Evolutionary conservation across 2,797 vertebrate species (phyloP), one percentile per base, ranked within the genome.

Genomic region (Vultur gryphus): DNA sequence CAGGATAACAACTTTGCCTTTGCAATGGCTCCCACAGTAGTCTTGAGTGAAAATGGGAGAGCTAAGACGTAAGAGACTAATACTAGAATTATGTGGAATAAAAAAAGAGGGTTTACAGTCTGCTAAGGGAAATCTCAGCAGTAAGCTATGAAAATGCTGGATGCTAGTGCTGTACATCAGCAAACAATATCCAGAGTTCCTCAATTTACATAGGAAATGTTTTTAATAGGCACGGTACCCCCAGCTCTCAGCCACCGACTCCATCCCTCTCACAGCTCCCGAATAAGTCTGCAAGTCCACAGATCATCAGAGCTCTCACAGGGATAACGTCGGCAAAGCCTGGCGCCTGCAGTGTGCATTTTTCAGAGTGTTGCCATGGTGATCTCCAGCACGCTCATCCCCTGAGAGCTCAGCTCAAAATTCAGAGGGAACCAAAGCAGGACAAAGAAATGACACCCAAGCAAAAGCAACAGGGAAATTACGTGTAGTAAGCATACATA

Each of bases 291-390:
- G 5, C 88, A 94, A 96, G 94, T 86, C 90, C 92, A 91, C 77
- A 93, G 95, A 96, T 93, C 87, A 96, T 93, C 82, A 86, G 82
- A 95, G 88, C 94, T 97, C 94, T 95, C 48, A 0, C 49, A 93
- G 93, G 96, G 94, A 96, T 89, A 96, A 90, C 23, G 15, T 86
- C 55, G 33, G 86, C 15, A 54, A 94, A 92, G 93, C 92, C 90
- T 92, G 88, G 89, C 5, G 62, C 82, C 96, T 84, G 87, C 86
- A 72, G 76, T 44, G 64, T 93, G 84, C 89, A 46, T 92, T 94
- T 95, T 93, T 93, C 86, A 16, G 81, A 93, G 93, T 28, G 97
- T 98, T 97, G 93, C 97, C 96, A 98, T 98, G 97, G 97, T 84
- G 87, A 98, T 95, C 84, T 94, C 64, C 91, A 95, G 93, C 94